These are phyloP conservation scores for Trichopria drosophilae DNA, from an alignment of 2,888 invertebrate genomes.

Conservation along the genomic window DNA sequence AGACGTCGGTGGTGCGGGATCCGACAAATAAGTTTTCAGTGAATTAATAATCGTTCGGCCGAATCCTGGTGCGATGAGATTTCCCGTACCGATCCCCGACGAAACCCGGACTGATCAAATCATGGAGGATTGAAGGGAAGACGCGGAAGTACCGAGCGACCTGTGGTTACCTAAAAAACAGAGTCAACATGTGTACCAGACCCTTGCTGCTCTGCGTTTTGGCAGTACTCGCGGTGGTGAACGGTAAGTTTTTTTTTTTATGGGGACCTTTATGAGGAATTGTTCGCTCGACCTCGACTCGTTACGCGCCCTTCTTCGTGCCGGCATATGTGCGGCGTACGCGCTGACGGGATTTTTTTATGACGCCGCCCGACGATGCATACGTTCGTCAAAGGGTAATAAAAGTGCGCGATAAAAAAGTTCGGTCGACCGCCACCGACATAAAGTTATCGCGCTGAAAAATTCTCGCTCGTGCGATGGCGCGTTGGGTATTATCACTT, in stretches of 20 bases:
- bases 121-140: background rate
- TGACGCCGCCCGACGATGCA: background rate
- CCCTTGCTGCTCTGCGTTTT: constrained; percentile 48
- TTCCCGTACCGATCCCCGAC: no score
- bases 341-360: background rate
- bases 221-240: constrained; percentile 45
- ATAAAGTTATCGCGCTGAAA: no score
- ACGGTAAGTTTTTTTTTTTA: constrained; percentile 45
- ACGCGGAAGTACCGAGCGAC: constrained; percentile 2
- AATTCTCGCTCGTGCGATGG: no score
- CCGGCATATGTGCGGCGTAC: background rate
- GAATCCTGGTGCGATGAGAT: no score
- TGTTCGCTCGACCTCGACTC: background rate
- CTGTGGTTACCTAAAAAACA: no score
- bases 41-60: background rate
- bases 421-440: no score
- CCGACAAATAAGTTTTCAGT: background rate
- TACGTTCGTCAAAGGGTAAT: no score
- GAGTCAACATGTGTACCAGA: constrained; percentile 43
- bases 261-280: constrained; percentile 6
- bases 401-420: no score
- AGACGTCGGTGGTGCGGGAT: background rate
- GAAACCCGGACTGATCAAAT: no score
- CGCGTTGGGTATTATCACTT: no score
- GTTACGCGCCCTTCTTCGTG: background rate